Evolutionary conservation across 2,113 vertebrate genomes (phyloP), one percentile per base, ranked within the genome.

Genomic region (Strix aluco): DNA sequence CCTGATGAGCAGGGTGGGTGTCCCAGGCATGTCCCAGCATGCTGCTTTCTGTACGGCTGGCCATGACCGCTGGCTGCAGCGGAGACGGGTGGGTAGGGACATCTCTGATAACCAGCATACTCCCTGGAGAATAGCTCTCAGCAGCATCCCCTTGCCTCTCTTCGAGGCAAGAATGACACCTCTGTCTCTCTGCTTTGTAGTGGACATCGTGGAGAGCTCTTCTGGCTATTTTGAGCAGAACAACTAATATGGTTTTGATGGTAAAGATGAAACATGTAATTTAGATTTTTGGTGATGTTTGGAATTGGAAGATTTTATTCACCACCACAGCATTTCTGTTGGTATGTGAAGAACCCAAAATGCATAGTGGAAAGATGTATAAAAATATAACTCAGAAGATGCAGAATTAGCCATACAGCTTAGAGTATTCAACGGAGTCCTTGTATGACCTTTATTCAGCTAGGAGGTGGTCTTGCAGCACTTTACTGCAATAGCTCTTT

Each of bases 41-140:
- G 3, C 42, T 29, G 34, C 44, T 65, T 42, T 84, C 34, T 65
- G 13, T 70, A 5, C 0, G 0, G n/a, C n/a, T 77, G 67, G 27
- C 46, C 15, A 9, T 40, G 3, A 4, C 27, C 49, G 51, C 22
- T 0, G 0, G 1, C 58, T 71, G 61, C 0, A 0, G 6, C 67
- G 66, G 46, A 32, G 25, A 19, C 0, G 2, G 26, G 22, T 47
- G 20, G 13, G 44, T 8, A 78, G 51, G 30, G 72, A 27, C 18
- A 8, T 38, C 36, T 32, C 46, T 57, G 18, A 44, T 70, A 42
- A 62, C 13, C 52, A 49, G 18, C 16, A 7, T 26, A 0, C 15
- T 61, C 54, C 25, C n/a, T 59, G 30, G 11, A 80, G 58, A 69
- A 59, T 30, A 66, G 42, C 11, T 71, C 66, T 70, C 22, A 11